These are phyloP conservation scores for Artibeus jamaicensis DNA, from an alignment of 2,797 vertebrate species.

Conservation along the genomic window DNA sequence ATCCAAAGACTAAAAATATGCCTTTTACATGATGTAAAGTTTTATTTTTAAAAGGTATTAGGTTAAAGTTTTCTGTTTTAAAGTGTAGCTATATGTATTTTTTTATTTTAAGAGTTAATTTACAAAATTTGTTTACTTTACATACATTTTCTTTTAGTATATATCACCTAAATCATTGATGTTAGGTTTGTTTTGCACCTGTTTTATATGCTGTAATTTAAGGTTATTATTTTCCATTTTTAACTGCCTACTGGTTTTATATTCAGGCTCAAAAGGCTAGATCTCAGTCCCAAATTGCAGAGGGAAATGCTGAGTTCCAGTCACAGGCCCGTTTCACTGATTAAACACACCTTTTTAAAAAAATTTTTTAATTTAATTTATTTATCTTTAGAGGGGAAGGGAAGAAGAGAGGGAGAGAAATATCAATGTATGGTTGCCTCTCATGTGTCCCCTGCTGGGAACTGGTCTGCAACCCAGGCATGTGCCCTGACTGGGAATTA, in stretches of 20 bases:
- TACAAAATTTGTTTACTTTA: neutral
- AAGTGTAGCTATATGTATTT: neutral
- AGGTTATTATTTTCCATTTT: neutral
- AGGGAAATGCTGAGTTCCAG: neutral
- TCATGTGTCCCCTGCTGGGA: no score
- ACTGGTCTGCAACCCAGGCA: no score
- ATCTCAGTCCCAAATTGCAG: neutral
- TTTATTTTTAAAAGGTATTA: constrained; percentile 7
- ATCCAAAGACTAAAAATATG: neutral
- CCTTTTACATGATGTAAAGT: neutral
- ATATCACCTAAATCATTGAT: neutral
- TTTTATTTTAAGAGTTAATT: constrained; percentile 38
- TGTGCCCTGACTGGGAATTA: no score
- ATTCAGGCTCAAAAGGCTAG: neutral
- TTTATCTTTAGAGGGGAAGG: no score
- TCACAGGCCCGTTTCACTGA: neutral
- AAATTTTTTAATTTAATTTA: no score
- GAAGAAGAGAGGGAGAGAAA: no score
- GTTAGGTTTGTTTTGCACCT: neutral
- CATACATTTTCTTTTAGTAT: neutral
- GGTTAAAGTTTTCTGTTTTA: neutral
- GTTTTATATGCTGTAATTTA: neutral
- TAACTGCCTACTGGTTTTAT: neutral
- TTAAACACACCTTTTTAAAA: neutral
- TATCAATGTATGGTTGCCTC: no score